Evolutionary conservation across 2,797 vertebrate genomes (phyloP).

Genomic region (Miichthys miiuy): DNA sequence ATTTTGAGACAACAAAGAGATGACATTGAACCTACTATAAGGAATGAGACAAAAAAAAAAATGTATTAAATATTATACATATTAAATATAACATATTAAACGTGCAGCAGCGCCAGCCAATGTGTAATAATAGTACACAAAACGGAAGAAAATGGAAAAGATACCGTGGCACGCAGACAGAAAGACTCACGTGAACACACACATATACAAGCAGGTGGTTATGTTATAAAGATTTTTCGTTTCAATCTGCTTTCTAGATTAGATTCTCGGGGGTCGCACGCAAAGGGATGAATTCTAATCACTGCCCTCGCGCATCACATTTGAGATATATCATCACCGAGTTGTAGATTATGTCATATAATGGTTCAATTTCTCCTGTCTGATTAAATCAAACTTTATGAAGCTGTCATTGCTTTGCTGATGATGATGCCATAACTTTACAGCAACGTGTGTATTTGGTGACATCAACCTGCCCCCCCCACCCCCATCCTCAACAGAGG

Average conservation of each 20-base stretch:
- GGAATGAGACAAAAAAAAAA: slow-evolving; percentile 67
- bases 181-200: slow-evolving; percentile 13
- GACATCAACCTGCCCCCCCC: slow-evolving; percentile 62
- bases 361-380: slow-evolving; percentile 81
- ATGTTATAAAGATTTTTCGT: slow-evolving; percentile 51
- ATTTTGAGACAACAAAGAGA: slow-evolving; percentile 86
- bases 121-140: slow-evolving; percentile 65
- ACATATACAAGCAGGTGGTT: slow-evolving; percentile 31
- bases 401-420: slow-evolving; percentile 81
- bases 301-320: slow-evolving; percentile 67
- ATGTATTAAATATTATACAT: no score
- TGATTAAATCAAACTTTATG: slow-evolving; percentile 87
- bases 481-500: slow-evolving; percentile 1
- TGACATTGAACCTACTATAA: slow-evolving; percentile 82
- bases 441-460: slow-evolving; percentile 72
- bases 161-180: slow-evolving; percentile 42
- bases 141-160: slow-evolving; percentile 72
- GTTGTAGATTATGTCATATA: slow-evolving; percentile 83
- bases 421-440: slow-evolving; percentile 80
- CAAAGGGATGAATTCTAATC: slow-evolving; percentile 79
- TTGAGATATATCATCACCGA: slow-evolving; percentile 77
- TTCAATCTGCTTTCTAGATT: slow-evolving; percentile 65
- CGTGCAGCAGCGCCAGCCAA: slow-evolving; percentile 58
- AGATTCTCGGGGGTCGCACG: slow-evolving; percentile 70
- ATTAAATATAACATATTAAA: slow-evolving; percentile 74